Conservation (phyloP, 2,797 vertebrate genomes). For the Astyanax mexicanus region DNA sequence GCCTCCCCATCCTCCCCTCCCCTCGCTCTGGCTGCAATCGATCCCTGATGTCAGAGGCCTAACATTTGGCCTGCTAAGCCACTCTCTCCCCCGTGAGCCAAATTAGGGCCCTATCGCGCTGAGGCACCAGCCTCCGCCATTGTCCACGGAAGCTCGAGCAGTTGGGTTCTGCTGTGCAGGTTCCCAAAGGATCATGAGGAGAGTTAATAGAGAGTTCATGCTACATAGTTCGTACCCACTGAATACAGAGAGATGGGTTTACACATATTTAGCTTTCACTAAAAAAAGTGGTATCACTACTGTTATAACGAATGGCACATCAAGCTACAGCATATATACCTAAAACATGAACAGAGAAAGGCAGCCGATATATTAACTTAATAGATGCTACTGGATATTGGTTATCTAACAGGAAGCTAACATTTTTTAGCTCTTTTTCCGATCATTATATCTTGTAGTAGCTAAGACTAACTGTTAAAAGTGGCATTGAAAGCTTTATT, state of each 20-base stretch:
- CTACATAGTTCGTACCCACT: conserved; percentile 13
- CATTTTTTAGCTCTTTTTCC: no score
- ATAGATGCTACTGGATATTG: no score
- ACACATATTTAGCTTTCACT: neutral
- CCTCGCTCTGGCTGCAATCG: conserved; percentile 63
- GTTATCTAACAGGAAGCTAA: no score
- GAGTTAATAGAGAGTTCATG: conserved; percentile 49
- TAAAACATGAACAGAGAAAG: no score
- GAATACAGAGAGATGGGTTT: conserved; percentile 45
- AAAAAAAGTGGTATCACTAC: no score
- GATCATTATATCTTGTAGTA: no score
- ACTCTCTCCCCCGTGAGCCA: conserved; percentile 56
- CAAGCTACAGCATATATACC: no score
- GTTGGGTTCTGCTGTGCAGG: neutral
- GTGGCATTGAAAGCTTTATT: no score
- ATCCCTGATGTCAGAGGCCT: conserved; percentile 77
- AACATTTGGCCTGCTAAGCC: conserved; percentile 69
- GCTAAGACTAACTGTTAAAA: no score
- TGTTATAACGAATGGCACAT: no score
- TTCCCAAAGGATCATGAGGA: conserved; percentile 28
- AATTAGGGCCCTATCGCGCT: conserved; percentile 67
- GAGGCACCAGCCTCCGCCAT: conserved; percentile 43
- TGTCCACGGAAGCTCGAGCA: conserved; percentile 13
- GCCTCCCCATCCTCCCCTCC: conserved; percentile 47
- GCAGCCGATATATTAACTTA: no score